These are phyloP conservation scores for Acrocephalus scirpaceus DNA, from an alignment of 2,797 vertebrate species.

Conservation along the genomic window DNA sequence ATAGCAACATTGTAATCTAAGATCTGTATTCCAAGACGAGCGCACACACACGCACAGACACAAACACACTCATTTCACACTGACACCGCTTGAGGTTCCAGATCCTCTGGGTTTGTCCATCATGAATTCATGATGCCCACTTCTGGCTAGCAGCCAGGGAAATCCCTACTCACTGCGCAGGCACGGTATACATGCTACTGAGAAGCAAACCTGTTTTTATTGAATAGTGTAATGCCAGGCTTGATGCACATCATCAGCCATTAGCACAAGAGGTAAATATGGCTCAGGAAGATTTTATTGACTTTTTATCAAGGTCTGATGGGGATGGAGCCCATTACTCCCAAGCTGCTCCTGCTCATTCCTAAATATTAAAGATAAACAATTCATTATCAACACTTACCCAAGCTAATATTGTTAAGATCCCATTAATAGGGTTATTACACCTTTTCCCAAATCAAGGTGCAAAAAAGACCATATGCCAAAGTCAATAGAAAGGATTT, in stretches of 20 bases:
- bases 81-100: neutral
- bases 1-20: neutral
- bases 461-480: neutral
- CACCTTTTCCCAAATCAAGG: neutral
- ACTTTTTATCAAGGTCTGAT: neutral
- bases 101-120: neutral
- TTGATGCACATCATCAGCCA: neutral
- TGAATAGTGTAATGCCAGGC: neutral
- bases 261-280: neutral
- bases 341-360: neutral
- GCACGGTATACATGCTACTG: accelerated
- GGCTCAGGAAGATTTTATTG: neutral
- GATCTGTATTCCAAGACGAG: neutral
- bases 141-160: neutral
- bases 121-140: neutral
- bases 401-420: neutral
- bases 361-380: neutral
- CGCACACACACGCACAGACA: too few relatives aligned
- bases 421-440: neutral
- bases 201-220: neutral
- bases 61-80: neutral
- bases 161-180: neutral
- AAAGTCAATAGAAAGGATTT: neutral
- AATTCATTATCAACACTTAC: neutral
- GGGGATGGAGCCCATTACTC: neutral